Percentiles rank a stretch among this genome's conserved stretches.
Evolutionary conservation across 2,113 vertebrate genomes (phyloP).

Genomic region (Rana temporaria): DNA sequence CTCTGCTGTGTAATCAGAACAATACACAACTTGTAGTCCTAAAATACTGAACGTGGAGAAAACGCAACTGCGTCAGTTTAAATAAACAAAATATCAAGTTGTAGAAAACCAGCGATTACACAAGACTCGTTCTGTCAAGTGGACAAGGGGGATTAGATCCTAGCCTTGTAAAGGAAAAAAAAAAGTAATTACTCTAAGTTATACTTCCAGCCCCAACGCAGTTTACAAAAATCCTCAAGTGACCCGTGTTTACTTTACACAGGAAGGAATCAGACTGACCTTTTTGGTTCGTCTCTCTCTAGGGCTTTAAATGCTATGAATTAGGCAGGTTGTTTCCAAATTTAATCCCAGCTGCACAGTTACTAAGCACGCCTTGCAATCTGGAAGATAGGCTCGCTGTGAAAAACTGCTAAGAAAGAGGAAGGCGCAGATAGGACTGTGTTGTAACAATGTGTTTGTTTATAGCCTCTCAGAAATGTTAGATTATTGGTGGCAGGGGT

Average conservation of each 20-base stretch:
- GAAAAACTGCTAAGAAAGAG: not conserved
- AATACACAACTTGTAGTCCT: not conserved
- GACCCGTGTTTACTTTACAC: slow-evolving; percentile 37
- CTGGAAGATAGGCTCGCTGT: not conserved
- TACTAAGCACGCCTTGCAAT: not conserved
- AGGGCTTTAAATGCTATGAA: slow-evolving; percentile 4
- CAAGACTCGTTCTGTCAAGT: not conserved
- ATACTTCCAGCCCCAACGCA: not conserved
- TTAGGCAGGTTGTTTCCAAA: slow-evolving; percentile 35
- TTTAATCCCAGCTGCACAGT: not conserved
- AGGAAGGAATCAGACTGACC: not conserved
- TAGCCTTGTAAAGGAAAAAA: slow-evolving; percentile 34
- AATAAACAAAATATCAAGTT: slow-evolving; percentile 3
- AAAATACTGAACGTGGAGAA: not conserved
- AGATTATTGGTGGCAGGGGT: not conserved
- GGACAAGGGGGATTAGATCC: not conserved
- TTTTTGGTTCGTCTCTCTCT: not conserved
- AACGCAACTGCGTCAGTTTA: not conserved
- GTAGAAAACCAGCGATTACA: slow-evolving; percentile 9
- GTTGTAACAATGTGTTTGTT: not conserved
- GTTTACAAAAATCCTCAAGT: slow-evolving; percentile 4
- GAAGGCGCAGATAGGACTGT: not conserved
- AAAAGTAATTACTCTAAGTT: slow-evolving; percentile 27
- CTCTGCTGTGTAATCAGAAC: not conserved
- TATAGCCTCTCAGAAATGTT: not conserved